Base-by-base conservation (phyloP, 1,140 invertebrate species). In the Oppia nitens region DNA sequence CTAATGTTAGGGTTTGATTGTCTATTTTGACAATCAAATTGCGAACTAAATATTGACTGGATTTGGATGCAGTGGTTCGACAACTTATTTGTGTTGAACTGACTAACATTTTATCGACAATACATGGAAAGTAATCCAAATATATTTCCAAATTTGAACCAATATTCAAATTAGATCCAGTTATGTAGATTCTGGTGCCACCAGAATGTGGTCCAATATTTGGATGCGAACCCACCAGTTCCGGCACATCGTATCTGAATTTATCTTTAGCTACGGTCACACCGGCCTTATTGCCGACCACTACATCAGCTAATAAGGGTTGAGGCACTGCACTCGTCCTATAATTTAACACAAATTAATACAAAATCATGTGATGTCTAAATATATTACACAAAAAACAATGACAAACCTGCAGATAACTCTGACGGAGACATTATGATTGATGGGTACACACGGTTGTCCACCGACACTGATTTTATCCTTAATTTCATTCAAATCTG, bases 381-480 rank as follows among this genome's bases (percentile, higher is more conserved):
- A 40, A 9, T 40, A 40, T 9, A 40, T 40, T 40, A n/a, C n/a
- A 9, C 17, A 40, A 40, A 40, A 40, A 40, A 17, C 17, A 40
- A 9, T 40, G 6, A 40, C 6, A 9, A 9, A 40, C 32, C 26
- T 49, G 21, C 59, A 60, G 20, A 25, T 47, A 17, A 60, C 29
- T 24, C 45, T 21, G n/a, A 92, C 87, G 0, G 89, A 93, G 1
- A 93, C 85, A 70, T 87, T 82, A 71, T 93, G 92, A 61, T 86
- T 81, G 1, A 87, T 80, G 20, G 94, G 78, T 57, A 80, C 79
- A 75, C 93, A 96, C 0, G 83, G 81, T 3, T 90, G 83, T 64
- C 85, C 81, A 1, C 88, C 92, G 66, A 96, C 93, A 4, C 80
- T 80, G 57, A 96, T 87, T 76, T 89, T 89, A 14, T 85, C 87